A percentile compares a stretch with the other conserved stretches of the same genome.
Evolutionary conservation across 2,888 invertebrate species (phyloP).

Genomic region (Stramonita haemastoma): DNA sequence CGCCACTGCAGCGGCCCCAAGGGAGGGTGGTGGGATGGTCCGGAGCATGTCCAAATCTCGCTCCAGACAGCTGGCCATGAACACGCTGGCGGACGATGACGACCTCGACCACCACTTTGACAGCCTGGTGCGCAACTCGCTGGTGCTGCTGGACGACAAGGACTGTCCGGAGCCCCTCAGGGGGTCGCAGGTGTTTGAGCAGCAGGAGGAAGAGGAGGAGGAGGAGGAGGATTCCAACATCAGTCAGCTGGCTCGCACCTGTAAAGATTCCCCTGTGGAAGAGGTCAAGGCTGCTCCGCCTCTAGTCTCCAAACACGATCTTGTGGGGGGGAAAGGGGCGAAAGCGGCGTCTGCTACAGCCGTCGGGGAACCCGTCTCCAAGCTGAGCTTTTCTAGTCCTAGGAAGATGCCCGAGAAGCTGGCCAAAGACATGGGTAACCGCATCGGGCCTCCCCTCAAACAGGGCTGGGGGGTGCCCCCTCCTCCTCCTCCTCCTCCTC

Average conservation of each 20-base stretch:
- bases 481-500: too few relatives aligned
- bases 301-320: slow-evolving; percentile 15
- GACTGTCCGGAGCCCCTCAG: slow-evolving; percentile 61
- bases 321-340: not conserved
- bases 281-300: slow-evolving; percentile 31
- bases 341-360: not conserved
- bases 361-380: not conserved
- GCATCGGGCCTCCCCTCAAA: slow-evolving; percentile 65
- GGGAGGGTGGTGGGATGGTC: slow-evolving; percentile 58
- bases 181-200: slow-evolving; percentile 67
- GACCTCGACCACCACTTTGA: slow-evolving; percentile 68
- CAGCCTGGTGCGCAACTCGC: slow-evolving; percentile 65
- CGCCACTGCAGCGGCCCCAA: slow-evolving; percentile 58
- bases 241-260: slow-evolving; percentile 39
- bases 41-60: slow-evolving; percentile 55
- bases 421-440: slow-evolving; percentile 68
- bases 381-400: slow-evolving; percentile 59
- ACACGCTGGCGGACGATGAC: slow-evolving; percentile 70
- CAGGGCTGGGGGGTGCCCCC: slow-evolving; percentile 58
- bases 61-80: slow-evolving; percentile 58
- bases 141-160: slow-evolving; percentile 62
- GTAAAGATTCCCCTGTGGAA: slow-evolving; percentile 31
- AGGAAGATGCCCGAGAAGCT: slow-evolving; percentile 68
- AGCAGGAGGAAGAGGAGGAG: too few relatives aligned
- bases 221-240: slow-evolving; percentile 65